Evolutionary conservation across 2,113 vertebrate genomes (phyloP), one percentile per base, ranked within the genome.

Genomic region (Passer montanus): DNA sequence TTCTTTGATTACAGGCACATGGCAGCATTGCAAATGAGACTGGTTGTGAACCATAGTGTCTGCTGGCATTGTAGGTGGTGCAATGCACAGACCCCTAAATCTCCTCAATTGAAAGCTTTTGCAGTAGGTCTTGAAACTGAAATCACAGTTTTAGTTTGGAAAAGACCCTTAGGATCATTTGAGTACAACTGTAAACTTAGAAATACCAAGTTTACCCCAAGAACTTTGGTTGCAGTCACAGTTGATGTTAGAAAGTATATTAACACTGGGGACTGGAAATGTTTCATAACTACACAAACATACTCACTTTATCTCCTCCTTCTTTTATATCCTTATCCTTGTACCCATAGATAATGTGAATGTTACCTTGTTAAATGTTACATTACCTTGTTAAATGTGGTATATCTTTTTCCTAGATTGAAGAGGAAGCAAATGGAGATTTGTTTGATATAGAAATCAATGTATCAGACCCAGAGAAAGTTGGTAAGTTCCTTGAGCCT

Each of bases 381-480:
- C 0, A 0, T 83, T 58, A 46, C 30, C 13, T 24, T 50, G 31
- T 75, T 83, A 88, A 85, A 55, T 55, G 6, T 37, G 14, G 4
- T 4, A 1, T 67, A 37, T 80, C 43, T 50, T 92, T 92, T 93
- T 91, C 43, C 55, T 84, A 99, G 99, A 97, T 99, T 89, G 99
- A 99, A 96, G 99, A 99, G 92, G 99, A 99, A 93, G 97, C 99
- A 82, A 98, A 98, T 64, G 98, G 98, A 44, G 99, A 99, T 93
- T 86, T 97, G 14, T 99, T 99, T 96, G 99, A 99, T 98, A 98
- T 99, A 95, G 97, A 99, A 97, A 99, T 99, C 95, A 98, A 98
- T 15, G 99, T 99, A 79, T 99, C 99, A n/a, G 99, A 99, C 93
- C 99, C 99, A 26, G 99, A 99, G 97, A 99, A 99, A 99, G 98